These are phyloP conservation scores for Balanococcus diminutus DNA, from an alignment of 2,888 invertebrate species.

Conservation along the genomic window DNA sequence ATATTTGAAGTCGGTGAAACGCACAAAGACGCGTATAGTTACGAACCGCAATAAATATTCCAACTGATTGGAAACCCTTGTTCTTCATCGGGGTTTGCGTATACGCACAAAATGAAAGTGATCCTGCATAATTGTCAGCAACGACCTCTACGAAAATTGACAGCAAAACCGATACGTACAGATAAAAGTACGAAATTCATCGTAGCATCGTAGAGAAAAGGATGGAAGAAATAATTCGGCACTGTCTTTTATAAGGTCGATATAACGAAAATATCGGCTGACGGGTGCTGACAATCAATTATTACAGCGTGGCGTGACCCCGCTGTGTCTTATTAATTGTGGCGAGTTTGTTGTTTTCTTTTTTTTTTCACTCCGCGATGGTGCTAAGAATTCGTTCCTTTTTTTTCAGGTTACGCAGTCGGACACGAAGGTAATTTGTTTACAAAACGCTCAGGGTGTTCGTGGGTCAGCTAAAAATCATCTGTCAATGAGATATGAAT, in stretches of 20 bases:
- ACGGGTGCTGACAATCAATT: slow-evolving; percentile 53
- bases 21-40: too few relatives aligned
- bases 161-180: slow-evolving; percentile 2
- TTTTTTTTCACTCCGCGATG: not conserved
- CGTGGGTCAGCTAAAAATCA: slow-evolving; percentile 33
- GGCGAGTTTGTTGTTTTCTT: not conserved
- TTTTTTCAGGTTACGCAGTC: slow-evolving; percentile 44
- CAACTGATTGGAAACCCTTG: not conserved
- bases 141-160: slow-evolving; percentile 24
- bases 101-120: not conserved
- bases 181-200: slow-evolving; percentile 21
- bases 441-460: slow-evolving; percentile 48
- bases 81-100: not conserved
- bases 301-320: slow-evolving; percentile 50
- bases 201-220: not conserved
- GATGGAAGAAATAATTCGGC: not conserved
- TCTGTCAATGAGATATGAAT: slow-evolving; percentile 46
- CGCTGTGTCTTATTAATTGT: slow-evolving; percentile 53
- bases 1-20: not conserved
- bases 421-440: slow-evolving; percentile 51
- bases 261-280: slow-evolving; percentile 47
- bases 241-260: slow-evolving; percentile 10
- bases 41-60: not conserved
- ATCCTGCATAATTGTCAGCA: not conserved
- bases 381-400: slow-evolving; percentile 29